These are phyloP conservation scores for Bovichtus diacanthus DNA, from an alignment of 2,797 vertebrate genomes.

Conservation along the genomic window DNA sequence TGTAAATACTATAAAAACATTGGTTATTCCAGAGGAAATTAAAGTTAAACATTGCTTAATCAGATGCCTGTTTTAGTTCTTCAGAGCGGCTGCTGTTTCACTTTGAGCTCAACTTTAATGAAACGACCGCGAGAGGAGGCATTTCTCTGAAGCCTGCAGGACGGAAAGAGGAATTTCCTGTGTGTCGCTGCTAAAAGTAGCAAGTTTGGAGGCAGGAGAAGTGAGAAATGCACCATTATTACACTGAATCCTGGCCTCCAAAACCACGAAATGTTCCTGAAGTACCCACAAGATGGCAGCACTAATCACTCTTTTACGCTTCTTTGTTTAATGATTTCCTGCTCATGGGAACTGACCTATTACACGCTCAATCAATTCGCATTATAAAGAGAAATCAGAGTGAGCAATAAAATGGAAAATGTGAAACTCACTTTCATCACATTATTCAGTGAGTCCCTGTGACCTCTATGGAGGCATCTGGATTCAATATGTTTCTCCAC, in stretches of 20 bases:
- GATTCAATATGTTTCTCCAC: not conserved
- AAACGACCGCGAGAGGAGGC: constrained; percentile 13
- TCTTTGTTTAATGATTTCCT: not conserved
- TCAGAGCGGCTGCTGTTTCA: constrained; percentile 11
- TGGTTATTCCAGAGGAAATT: constrained; percentile 66
- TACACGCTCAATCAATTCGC: constrained; percentile 15
- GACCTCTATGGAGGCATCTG: not conserved
- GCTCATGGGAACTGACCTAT: not conserved
- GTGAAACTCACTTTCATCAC: not conserved
- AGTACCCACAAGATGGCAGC: constrained; percentile 63
- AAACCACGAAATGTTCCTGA: constrained; percentile 1
- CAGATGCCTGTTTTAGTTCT: constrained; percentile 28
- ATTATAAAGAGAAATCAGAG: constrained; percentile 2
- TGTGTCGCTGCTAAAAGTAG: constrained; percentile 41
- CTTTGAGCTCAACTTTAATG: constrained; percentile 56
- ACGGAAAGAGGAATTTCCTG: constrained; percentile 51
- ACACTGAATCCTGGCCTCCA: not conserved
- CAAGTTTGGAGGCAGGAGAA: constrained; percentile 19
- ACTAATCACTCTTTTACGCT: not conserved
- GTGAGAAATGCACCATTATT: constrained; percentile 17
- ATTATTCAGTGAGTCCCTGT: not conserved
- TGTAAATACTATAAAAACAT: constrained; percentile 67
- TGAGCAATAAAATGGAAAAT: not conserved
- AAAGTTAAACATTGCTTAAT: constrained; percentile 63
- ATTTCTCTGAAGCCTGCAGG: constrained; percentile 41